Evolutionary conservation across 2,113 vertebrate species (phyloP), one percentile per base, ranked within the genome.

Genomic region (Thalassarche chlororhynchos): DNA sequence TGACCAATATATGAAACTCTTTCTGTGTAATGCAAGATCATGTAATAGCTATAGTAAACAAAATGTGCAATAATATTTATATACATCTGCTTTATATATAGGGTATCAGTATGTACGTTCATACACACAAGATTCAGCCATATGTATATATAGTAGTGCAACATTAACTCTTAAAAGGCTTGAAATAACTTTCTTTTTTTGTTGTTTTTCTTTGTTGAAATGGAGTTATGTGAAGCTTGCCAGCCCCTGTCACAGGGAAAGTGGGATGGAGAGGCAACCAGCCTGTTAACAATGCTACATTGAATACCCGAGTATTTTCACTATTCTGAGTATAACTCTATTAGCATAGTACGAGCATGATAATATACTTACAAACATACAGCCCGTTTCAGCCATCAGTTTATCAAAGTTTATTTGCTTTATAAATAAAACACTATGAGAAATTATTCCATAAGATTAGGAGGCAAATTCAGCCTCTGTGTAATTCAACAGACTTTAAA

Each of bases 1-100:
- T 81, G 94, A 90, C 87, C 91, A 40, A 49, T 66, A 60, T 14
- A 68, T 14, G 42, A 86, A 95, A 94, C 55, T 51, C 62, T 46
- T 94, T 34, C 60, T 11, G 2, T 49, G 71, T 32, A 93, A 95
- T 47, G 66, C 0, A 3, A 93, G 93, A 90, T 64, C 79, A 52
- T n/a, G 62, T 84, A 95, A 91, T 38, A 80, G 84, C 89, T 70
- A 58, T 3, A 90, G 78, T 79, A 94, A 97, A 91, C 89, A 86
- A 80, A 90, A 95, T 52, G 77, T 83, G 64, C 82, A 85, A 49
- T 94, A 90, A 75, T 96, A 91, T 86, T 94, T 95, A 86, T 90
- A 81, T 80, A 93, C 93, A 95, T 93, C 81, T 97, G 89, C 87
- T 96, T 95, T 70, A 42, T 51, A 77, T 79, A 55, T 5, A 86